Percentiles rank a stretch among this genome's conserved stretches.
These are phyloP conservation scores for Galeopsomyia nigrocyanea DNA, from an alignment of 2,888 invertebrate genomes.

Conservation along the genomic window DNA sequence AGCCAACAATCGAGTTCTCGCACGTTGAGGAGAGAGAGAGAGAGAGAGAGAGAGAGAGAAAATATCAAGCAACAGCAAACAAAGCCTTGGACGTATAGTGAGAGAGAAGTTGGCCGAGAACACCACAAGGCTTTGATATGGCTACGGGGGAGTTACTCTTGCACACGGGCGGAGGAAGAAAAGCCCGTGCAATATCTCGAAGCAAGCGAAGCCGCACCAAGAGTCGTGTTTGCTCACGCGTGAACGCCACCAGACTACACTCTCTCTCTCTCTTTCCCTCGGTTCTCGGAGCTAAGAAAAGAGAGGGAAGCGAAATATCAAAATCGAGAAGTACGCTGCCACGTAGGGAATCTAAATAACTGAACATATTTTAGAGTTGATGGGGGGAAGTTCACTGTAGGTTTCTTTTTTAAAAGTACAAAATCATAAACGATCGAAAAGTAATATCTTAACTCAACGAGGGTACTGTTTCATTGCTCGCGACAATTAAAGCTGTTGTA, in stretches of 20 bases:
- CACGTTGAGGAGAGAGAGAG: too few species aligned
- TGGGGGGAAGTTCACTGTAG: too few species aligned
- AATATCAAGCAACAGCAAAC: too few species aligned
- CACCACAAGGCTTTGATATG: conserved; percentile 22
- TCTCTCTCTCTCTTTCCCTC: conserved; percentile 48
- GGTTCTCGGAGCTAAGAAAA: conserved; percentile 21
- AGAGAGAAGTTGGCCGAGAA: conserved; percentile 4
- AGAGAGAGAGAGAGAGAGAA: too few species aligned
- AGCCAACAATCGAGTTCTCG: too few species aligned
- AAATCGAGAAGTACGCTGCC: conserved; percentile 43
- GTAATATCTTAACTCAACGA: too few species aligned
- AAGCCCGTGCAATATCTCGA: too few species aligned
- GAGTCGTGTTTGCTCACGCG: conserved; percentile 43
- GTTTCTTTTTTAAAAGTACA: too few species aligned
- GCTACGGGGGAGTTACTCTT: conserved; percentile 13
- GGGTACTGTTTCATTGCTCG: too few species aligned
- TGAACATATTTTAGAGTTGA: not conserved
- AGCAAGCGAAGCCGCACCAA: conserved; percentile 1
- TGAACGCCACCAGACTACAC: conserved; percentile 30
- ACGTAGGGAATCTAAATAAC: conserved; percentile 52
- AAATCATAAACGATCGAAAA: too few species aligned
- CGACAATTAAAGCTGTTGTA: too few species aligned
- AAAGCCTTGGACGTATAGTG: not conserved
- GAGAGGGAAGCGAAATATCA: conserved; percentile 46
- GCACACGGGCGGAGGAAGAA: not conserved